phyloP scores from a whole-genome alignment of 2,888 invertebrate genomes.

The Byasa hedistus region DNA sequence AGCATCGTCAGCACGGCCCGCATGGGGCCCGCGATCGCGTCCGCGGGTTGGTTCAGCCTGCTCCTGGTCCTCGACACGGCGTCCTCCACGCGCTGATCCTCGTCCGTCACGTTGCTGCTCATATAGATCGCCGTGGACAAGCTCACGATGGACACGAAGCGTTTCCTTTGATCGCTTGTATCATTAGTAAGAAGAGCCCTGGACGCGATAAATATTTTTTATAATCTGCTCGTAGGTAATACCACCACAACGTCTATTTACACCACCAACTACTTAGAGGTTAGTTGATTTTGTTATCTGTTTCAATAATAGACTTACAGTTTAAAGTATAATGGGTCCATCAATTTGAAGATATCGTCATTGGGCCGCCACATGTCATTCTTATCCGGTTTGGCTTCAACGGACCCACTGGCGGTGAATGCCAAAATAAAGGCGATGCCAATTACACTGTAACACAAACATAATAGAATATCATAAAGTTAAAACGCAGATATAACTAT shows the following conservation, averaged over 20 bases:
- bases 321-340: not conserved
- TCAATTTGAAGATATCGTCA: not conserved
- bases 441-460: not conserved
- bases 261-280: not conserved
- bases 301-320: not conserved
- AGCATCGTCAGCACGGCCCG: slow-evolving; percentile 2
- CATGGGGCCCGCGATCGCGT: slow-evolving; percentile 5
- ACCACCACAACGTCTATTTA: not conserved
- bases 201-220: not conserved
- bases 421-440: not conserved
- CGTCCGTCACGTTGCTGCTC: slow-evolving; percentile 6
- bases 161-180: not conserved
- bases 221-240: too few relatives aligned
- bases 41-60: slow-evolving; percentile 4
- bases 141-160: slow-evolving; percentile 5
- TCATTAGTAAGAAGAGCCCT: not conserved
- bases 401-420: not conserved
- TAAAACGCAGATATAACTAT: not conserved
- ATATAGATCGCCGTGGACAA: not conserved
- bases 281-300: too few relatives aligned
- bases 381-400: not conserved
- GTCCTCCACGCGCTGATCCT: not conserved
- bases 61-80: slow-evolving; percentile 3
- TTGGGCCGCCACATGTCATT: slow-evolving; percentile 1
- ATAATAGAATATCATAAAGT: not conserved